Percentiles rank a stretch among this genome's conserved stretches.
Evolutionary conservation across 2,113 vertebrate species (phyloP).

Genomic region (Takifugu flavidus): DNA sequence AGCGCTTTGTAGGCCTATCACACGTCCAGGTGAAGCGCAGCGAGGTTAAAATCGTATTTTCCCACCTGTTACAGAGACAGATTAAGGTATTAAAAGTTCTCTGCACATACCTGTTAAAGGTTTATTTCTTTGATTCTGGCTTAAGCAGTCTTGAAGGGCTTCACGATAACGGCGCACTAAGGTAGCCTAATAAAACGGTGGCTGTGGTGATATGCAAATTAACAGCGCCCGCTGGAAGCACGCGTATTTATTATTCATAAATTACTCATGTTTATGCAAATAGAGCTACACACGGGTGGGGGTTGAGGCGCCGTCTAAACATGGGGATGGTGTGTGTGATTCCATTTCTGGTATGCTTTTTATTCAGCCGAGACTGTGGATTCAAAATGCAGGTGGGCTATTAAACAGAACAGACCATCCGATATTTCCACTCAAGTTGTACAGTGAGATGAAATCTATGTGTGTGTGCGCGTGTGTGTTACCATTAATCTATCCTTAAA

Average conservation of each 20-base stretch:
- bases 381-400: slow-evolving; percentile 4
- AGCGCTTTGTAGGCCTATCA: slow-evolving; percentile 32
- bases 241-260: slow-evolving; percentile 96
- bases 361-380: slow-evolving; percentile 20
- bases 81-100: slow-evolving; percentile 53
- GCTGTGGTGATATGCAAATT: slow-evolving; percentile 92
- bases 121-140: slow-evolving; percentile 78
- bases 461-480: not conserved
- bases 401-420: not conserved
- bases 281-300: slow-evolving; percentile 68
- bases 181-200: slow-evolving; percentile 81
- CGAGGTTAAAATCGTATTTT: not conserved
- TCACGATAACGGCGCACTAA: slow-evolving; percentile 74
- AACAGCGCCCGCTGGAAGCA: slow-evolving; percentile 85
- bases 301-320: slow-evolving; percentile 65
- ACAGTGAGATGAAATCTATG: too few relatives aligned
- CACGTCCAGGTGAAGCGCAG: slow-evolving; percentile 23
- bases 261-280: slow-evolving; percentile 96
- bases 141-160: slow-evolving; percentile 82
- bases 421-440: not conserved
- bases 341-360: too few relatives aligned
- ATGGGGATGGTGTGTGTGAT: slow-evolving; percentile 3
- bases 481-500: not conserved
- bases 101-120: slow-evolving; percentile 83
- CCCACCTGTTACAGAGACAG: not conserved